Evolutionary conservation across 2,888 invertebrate genomes (phyloP), one percentile per base, ranked within the genome.

Genomic region (Chrysina gloriosa): DNA sequence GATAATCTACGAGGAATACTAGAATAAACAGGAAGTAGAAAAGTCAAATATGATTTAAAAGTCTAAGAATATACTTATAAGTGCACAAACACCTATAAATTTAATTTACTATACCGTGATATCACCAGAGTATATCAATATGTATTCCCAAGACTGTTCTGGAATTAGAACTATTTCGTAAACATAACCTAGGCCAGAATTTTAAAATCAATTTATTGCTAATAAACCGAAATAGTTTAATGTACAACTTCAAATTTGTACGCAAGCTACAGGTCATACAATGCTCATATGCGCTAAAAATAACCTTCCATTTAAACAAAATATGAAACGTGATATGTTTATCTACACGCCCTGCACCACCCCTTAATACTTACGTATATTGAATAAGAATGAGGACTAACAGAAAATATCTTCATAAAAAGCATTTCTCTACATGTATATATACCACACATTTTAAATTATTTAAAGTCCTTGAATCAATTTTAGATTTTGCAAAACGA

Each of bases 321-420:
- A 42, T 61, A 61, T 61, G 58, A 61, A 61, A 61, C 42, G 58
- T 42, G 58, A 61, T 61, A 42, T 61, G 58, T 42, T 61, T 61
- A 61, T 61, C 58, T 42, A 61, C 42, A 61, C 39, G 45, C 58
- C 58, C 27, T 61, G 42, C 42, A 42, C 42, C 42, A 42, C 42
- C 58, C 39, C 45, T 2, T 61, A 42, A 27, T 42, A 61, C 27
- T 3, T 50, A 50, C n/a, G 27, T 42, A 19, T 19, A 31, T 16
- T 52, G 52, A 29, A 31, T 31, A 9, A 21, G 21, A 19, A n/a
- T 47, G 21, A 4, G 1, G 47, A 9, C 1, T 19, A 9, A 19
- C 23, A 19, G 23, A 52, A 31, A 52, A 31, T 16, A 52, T 14
- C 31, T 19, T 52, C 3, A 19, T 19, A n/a, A 16, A 31, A 21